Percentiles rank a stretch among this genome's conserved stretches.
These are phyloP conservation scores for Neodontobutis hainanensis DNA, from an alignment of 2,113 vertebrate genomes.

Conservation along the genomic window DNA sequence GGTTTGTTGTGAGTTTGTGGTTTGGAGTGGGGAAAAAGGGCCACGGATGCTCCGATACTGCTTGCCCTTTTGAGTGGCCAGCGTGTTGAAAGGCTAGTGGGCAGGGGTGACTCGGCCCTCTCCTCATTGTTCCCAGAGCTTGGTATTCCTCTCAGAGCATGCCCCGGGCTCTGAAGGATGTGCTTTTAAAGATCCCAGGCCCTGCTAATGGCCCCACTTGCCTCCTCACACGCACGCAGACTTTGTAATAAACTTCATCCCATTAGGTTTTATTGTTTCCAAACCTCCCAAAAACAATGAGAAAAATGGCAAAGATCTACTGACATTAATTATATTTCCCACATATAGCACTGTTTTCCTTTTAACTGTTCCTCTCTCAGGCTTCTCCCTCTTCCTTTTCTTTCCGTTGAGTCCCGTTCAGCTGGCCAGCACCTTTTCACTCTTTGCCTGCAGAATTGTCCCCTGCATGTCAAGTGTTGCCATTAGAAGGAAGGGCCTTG, in stretches of 20 bases:
- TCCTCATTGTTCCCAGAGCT: constrained; percentile 77
- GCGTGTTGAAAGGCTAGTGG: constrained; percentile 66
- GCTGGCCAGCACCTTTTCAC: constrained; percentile 76
- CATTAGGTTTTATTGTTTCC: background rate
- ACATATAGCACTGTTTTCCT: constrained; percentile 38
- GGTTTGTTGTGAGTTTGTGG: background rate
- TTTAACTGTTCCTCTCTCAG: constrained; percentile 46
- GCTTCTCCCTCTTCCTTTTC: constrained; percentile 39
- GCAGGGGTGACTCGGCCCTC: constrained; percentile 76
- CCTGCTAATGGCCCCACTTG: constrained; percentile 59
- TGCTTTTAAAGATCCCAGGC: constrained; percentile 71
- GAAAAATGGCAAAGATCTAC: background rate
- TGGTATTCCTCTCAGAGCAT: constrained; percentile 83
- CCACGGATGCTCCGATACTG: constrained; percentile 29
- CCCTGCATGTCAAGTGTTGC: constrained; percentile 78
- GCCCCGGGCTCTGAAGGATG: constrained; percentile 70
- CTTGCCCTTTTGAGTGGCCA: constrained; percentile 66
- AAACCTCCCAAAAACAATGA: background rate
- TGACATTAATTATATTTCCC: background rate
- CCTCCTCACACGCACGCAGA: constrained; percentile 41
- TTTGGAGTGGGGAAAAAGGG: background rate
- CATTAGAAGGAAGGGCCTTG: constrained; percentile 71
- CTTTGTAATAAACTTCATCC: background rate
- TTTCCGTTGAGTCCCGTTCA: constrained; percentile 64
- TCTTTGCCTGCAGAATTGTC: constrained; percentile 69